These are phyloP conservation scores for Coracopsis vasa DNA, from an alignment of 2,113 vertebrate species.

Conservation along the genomic window DNA sequence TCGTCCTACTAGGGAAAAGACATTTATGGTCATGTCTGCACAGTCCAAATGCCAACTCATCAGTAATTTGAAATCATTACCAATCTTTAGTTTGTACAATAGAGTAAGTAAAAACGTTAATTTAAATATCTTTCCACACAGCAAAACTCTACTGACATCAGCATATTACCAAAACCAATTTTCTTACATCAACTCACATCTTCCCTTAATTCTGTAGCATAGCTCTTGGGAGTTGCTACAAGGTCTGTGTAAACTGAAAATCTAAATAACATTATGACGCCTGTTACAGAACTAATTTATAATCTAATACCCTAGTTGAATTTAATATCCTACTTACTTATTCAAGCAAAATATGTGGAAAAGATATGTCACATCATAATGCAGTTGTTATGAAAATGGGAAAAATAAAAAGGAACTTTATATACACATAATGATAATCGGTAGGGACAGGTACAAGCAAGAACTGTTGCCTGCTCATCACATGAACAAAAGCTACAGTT, in stretches of 20 bases:
- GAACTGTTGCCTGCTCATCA: slow-evolving; percentile 54
- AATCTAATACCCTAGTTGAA: slow-evolving; percentile 93
- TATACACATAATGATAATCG: slow-evolving; percentile 55
- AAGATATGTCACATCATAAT: slow-evolving; percentile 80
- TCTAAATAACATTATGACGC: slow-evolving; percentile 96
- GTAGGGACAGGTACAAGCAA: slow-evolving; percentile 73
- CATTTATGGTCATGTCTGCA: slow-evolving; percentile 47
- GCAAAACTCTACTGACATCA: slow-evolving; percentile 87
- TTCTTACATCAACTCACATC: slow-evolving; percentile 97
- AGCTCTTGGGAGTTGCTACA: slow-evolving; percentile 96
- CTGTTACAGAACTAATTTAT: slow-evolving; percentile 98
- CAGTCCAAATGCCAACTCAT: slow-evolving; percentile 50
- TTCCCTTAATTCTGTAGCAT: slow-evolving; percentile 93
- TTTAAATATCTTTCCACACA: slow-evolving; percentile 80
- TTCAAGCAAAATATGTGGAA: slow-evolving; percentile 85
- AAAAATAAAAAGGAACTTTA: slow-evolving; percentile 75
- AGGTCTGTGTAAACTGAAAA: slow-evolving; percentile 92
- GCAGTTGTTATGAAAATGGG: slow-evolving; percentile 74
- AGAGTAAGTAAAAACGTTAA: slow-evolving; percentile 70
- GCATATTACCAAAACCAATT: slow-evolving; percentile 98
- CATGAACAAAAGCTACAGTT: slow-evolving; percentile 31
- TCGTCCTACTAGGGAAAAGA: slow-evolving; percentile 31
- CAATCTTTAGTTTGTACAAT: slow-evolving; percentile 70
- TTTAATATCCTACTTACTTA: slow-evolving; percentile 93
- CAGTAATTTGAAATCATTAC: slow-evolving; percentile 70